Conservation (phyloP, 2,113 vertebrate genomes). For the Tachysurus fulvidraco region DNA sequence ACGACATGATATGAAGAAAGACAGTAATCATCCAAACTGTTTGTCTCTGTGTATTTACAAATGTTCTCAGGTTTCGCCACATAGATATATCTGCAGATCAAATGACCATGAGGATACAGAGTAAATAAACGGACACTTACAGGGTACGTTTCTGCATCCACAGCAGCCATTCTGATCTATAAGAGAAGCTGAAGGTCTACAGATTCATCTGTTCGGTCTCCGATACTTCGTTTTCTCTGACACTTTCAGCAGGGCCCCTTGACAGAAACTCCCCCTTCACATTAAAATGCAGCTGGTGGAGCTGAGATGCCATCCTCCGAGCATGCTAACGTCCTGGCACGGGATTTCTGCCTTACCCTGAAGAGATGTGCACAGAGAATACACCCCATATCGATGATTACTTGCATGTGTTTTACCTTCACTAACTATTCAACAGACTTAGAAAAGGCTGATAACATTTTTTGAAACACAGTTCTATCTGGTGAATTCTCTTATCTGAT, state of each 20-base stretch:
- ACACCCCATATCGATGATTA: no score
- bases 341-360: not conserved
- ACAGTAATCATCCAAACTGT: not conserved
- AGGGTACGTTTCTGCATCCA: conserved; percentile 77
- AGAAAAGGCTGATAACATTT: not conserved
- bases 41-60: not conserved
- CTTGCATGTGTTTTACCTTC: not conserved
- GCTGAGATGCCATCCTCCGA: conserved; percentile 23
- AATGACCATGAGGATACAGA: not conserved
- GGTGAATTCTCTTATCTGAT: not conserved
- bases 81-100: not conserved
- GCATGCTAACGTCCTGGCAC: conserved; percentile 22
- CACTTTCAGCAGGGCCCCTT: conserved; percentile 85
- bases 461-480: not conserved
- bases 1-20: not conserved
- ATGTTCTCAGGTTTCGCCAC: not conserved
- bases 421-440: not conserved
- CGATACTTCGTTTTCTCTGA: not conserved
- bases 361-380: not conserved
- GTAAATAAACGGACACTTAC: conserved; percentile 69
- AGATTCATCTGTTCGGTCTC: conserved; percentile 64
- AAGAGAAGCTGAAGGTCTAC: conserved; percentile 39
- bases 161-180: conserved; percentile 80
- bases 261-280: conserved; percentile 81
- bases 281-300: conserved; percentile 53